Evolutionary conservation across 1,140 invertebrate species (phyloP).

Genomic region (Drosophila mauritiana): DNA sequence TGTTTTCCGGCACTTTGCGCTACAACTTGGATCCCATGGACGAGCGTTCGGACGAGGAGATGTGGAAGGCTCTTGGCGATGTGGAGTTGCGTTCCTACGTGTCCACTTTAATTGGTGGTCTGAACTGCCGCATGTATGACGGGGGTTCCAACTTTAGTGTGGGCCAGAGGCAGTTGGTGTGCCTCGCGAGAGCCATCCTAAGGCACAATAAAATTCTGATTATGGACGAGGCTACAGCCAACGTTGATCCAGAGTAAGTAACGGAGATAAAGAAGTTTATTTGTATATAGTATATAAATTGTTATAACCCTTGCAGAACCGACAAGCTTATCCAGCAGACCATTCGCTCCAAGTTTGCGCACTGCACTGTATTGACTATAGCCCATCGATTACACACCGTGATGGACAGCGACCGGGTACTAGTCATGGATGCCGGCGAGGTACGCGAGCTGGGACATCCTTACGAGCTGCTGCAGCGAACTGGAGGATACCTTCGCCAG

Average conservation of each 20-base stretch:
- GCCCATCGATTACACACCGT: slow-evolving; percentile 93
- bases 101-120: slow-evolving; percentile 86
- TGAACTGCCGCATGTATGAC: slow-evolving; percentile 88
- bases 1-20: slow-evolving; percentile 91
- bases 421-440: slow-evolving; percentile 90
- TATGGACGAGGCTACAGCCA: slow-evolving; percentile 91
- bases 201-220: slow-evolving; percentile 91
- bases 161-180: slow-evolving; percentile 92
- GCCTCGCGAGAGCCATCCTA: slow-evolving; percentile 91
- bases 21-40: slow-evolving; percentile 93
- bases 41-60: slow-evolving; percentile 89
- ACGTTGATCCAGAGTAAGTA: slow-evolving; percentile 89
- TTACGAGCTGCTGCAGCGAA: slow-evolving; percentile 87
- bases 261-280: neutral
- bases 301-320: slow-evolving; percentile 85
- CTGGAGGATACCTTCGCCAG: slow-evolving; percentile 85
- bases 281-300: slow-evolving; percentile 1
- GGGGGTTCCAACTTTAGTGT: slow-evolving; percentile 90
- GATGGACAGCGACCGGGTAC: slow-evolving; percentile 91
- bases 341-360: slow-evolving; percentile 88
- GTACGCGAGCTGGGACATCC: slow-evolving; percentile 89
- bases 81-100: slow-evolving; percentile 90
- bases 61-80: slow-evolving; percentile 94
- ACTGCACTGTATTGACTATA: slow-evolving; percentile 92
- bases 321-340: slow-evolving; percentile 89